Percentiles rank a stretch among this genome's conserved stretches.
Evolutionary conservation across 2,113 vertebrate species (phyloP).

Genomic region (Hemibagrus wyckioides): DNA sequence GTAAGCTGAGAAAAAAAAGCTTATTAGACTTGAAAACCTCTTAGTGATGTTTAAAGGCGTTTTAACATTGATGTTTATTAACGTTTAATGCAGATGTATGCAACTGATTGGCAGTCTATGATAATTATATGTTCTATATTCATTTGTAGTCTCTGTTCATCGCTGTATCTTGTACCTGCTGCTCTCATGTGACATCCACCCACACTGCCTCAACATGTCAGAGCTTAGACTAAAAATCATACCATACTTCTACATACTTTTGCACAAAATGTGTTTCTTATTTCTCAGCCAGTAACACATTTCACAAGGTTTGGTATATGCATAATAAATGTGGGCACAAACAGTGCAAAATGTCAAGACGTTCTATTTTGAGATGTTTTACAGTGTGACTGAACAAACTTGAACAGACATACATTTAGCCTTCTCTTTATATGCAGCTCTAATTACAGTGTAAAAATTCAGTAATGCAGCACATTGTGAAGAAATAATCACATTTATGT

Average conservation of each 20-base stretch:
- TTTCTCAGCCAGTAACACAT: neutral
- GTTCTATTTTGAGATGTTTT: neutral
- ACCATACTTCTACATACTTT: neutral
- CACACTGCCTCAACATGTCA: conserved; percentile 15
- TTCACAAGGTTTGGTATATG: neutral
- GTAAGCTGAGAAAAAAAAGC: neutral
- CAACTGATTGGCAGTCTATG: neutral
- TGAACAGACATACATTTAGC: neutral
- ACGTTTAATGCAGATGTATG: neutral
- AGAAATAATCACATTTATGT: neutral
- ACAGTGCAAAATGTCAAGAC: neutral
- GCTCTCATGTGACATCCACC: conserved; percentile 7
- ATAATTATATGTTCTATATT: neutral
- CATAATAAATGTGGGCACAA: neutral
- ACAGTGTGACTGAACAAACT: neutral
- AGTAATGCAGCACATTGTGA: neutral
- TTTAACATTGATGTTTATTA: neutral
- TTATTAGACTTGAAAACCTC: neutral
- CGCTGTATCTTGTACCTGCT: neutral
- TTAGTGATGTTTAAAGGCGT: neutral
- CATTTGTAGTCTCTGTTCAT: conserved; percentile 4
- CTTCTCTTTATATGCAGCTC: neutral
- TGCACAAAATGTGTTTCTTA: neutral
- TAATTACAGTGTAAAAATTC: neutral
- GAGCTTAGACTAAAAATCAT: neutral